Percentiles rank a stretch among this genome's conserved stretches.
phyloP scores from a whole-genome alignment of 2,797 vertebrate genomes.

The Spatula clypeata region DNA sequence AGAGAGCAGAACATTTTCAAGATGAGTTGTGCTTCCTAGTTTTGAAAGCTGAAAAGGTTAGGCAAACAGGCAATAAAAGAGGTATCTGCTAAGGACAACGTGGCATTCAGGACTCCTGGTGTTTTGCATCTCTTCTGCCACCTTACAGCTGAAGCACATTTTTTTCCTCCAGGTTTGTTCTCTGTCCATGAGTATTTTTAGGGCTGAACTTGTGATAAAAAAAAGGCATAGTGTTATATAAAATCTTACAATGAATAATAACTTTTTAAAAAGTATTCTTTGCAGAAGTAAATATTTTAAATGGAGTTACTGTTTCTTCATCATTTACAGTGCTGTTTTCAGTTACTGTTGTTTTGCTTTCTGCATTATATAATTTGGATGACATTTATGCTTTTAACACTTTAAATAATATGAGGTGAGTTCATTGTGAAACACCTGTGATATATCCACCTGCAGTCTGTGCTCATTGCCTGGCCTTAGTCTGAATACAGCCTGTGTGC shows the following conservation, averaged over 20 bases:
- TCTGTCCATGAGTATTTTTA: background rate
- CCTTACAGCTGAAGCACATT: background rate
- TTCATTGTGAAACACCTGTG: background rate
- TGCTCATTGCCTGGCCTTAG: background rate
- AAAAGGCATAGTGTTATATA: background rate
- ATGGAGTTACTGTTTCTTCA: background rate
- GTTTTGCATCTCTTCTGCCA: background rate
- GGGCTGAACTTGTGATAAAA: background rate
- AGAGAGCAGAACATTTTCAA: fast-evolving
- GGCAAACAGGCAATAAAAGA: background rate
- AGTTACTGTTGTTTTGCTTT: background rate
- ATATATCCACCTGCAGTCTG: background rate
- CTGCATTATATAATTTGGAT: background rate
- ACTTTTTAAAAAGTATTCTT: background rate
- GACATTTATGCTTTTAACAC: no score
- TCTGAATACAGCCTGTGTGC: background rate
- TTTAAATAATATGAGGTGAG: no score
- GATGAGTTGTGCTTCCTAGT: background rate
- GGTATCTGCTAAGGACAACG: background rate
- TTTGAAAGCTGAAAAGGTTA: background rate
- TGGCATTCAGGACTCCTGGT: background rate
- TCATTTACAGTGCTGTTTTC: background rate
- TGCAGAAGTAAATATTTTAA: background rate
- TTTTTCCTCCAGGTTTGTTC: background rate
- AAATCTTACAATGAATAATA: background rate